A percentile compares a stretch with the other conserved stretches of the same genome.
These are phyloP conservation scores for Hypomecis punctinalis DNA, from an alignment of 2,888 invertebrate species.

Conservation along the genomic window DNA sequence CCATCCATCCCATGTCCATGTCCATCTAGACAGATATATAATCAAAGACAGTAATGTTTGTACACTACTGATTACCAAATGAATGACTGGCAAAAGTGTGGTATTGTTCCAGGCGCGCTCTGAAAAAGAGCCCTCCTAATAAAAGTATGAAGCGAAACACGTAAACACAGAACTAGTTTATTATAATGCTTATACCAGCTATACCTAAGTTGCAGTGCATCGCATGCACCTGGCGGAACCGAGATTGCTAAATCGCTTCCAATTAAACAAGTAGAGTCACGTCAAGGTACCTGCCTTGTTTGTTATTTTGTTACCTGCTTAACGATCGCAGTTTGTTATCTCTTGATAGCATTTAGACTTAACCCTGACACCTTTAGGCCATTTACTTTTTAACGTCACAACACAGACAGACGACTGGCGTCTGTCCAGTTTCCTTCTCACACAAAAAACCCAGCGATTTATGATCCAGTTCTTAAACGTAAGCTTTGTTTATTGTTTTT, in stretches of 20 bases:
- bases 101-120: too few relatives aligned
- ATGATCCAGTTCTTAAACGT: slow-evolving; percentile 60
- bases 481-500: slow-evolving; percentile 69
- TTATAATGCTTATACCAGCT: too few relatives aligned
- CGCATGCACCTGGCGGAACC: neutral
- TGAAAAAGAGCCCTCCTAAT: too few relatives aligned
- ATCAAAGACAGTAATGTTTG: too few relatives aligned
- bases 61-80: too few relatives aligned
- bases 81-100: too few relatives aligned
- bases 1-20: too few relatives aligned
- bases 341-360: slow-evolving; percentile 28
- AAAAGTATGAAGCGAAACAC: too few relatives aligned
- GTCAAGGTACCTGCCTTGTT: slow-evolving; percentile 6
- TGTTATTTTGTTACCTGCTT: slow-evolving; percentile 17
- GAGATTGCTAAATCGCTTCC: slow-evolving; percentile 9
- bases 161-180: too few relatives aligned
- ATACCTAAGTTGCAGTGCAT: neutral
- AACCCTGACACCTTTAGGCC: slow-evolving; percentile 43
- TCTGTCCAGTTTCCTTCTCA: slow-evolving; percentile 37
- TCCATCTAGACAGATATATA: too few relatives aligned
- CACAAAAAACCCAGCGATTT: slow-evolving; percentile 44
- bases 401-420: slow-evolving; percentile 11
- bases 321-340: slow-evolving; percentile 29
- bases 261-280: slow-evolving; percentile 11
- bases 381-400: slow-evolving; percentile 35